Evolutionary conservation across 2,797 vertebrate genomes (phyloP), one percentile per base, ranked within the genome.

Genomic region (Eulemur coronatus): DNA sequence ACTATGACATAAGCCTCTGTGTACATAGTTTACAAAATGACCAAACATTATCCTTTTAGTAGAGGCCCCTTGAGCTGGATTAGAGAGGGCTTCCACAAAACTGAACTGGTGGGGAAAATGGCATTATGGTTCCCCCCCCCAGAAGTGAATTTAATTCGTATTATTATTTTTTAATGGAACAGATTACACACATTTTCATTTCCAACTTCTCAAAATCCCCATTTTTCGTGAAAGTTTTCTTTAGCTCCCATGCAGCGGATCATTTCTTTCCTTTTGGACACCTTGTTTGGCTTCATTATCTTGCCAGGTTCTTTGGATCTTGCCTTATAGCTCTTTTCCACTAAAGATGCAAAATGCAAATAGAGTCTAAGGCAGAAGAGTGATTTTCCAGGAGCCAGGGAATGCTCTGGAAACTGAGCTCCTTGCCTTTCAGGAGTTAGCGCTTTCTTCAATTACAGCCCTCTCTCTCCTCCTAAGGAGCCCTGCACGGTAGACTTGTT

Each of bases 1-100:
- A 85, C 76, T 80, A 85, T 18, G 73, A 94, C 96, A 81, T 65
- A 98, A 97, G 89, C 92, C 96, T 98, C 97, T 98, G 90, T 98
- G 92, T 57, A 57, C 1, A 88, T 1, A 92, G 46, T 95, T 86
- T 67, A 52, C 17, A 69, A 85, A 96, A 55, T 87, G 26, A 55
- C 35, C 73, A 88, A 6, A 86, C 52, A 76, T 52, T 88, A 22
- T 17, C 15, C 8, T 61, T 84, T 79, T 67, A 18, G 55, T 52
- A 41, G 50, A 90, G 59, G 4, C 30, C 26, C 30, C 1, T 4
- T 14, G n/a, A 55, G 20, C 11, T 41, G n/a, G 8, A 18, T 14
- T 61, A 33, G 26, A 55, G 28, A 50, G 1, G 2, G 2, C 11
- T 2, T 13, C 20, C 9, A 57, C 30, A 43, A 90, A 65, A 63